Percentiles rank a stretch among this genome's conserved stretches.
phyloP scores from a whole-genome alignment of 1,140 invertebrate genomes.

The Papilio xuthus region DNA sequence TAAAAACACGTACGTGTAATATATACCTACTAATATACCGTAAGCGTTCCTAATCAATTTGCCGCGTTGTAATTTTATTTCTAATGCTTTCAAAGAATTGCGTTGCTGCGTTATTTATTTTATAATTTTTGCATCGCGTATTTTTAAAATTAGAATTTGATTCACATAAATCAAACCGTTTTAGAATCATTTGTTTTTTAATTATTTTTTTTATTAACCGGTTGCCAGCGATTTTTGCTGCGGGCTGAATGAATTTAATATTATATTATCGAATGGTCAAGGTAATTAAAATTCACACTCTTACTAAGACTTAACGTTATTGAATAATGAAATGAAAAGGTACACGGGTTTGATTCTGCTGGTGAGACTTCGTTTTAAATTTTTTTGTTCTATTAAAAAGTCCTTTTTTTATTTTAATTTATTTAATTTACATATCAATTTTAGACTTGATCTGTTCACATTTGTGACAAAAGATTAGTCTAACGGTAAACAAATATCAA shows the following conservation, averaged over 20 bases:
- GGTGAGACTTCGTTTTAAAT: neutral
- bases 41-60: conserved; percentile 25
- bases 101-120: neutral
- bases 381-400: neutral
- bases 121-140: neutral
- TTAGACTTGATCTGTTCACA: too few relatives aligned
- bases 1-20: conserved; percentile 5
- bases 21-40: conserved; percentile 2
- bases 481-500: neutral
- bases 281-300: neutral
- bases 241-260: too few relatives aligned
- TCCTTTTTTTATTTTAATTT: too few relatives aligned
- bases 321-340: too few relatives aligned
- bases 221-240: neutral
- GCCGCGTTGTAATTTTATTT: conserved; percentile 13
- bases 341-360: too few relatives aligned
- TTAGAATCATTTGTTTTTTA: neutral
- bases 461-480: too few relatives aligned
- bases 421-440: too few relatives aligned
- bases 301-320: too few relatives aligned
- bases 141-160: neutral
- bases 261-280: neutral
- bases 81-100: neutral
- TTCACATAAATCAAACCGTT: neutral
- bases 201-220: neutral